Base-by-base conservation (phyloP, 2,888 invertebrate genomes). In the Caenorhabditis virilis region DNA sequence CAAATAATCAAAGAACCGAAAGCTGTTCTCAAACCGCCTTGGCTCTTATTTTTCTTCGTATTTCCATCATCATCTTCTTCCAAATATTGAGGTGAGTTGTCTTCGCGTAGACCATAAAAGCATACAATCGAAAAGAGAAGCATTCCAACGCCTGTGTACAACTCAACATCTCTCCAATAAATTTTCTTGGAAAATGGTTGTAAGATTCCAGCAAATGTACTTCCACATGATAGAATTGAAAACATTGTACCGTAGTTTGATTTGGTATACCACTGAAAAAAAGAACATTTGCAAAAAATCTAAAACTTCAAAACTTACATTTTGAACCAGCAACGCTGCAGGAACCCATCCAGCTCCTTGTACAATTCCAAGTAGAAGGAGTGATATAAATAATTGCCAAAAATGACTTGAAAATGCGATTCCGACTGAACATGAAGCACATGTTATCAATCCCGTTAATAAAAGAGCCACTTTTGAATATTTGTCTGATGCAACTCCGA, bases 291-390 rank as follows among this genome's bases (percentile, higher is more conserved):
- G n/a, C n/a, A n/a, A n/a, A n/a, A n/a, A n/a, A n/a, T n/a, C n/a
- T n/a, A n/a, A n/a, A n/a, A n/a, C n/a, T n/a, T n/a, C n/a, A n/a
- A n/a, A n/a, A n/a, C n/a, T n/a, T n/a, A n/a, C n/a, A n/a, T 56
- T 45, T 42, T 65, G 51, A 5, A 70, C 61, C 2, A 73, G 33
- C 13, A 53, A 41, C 13, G 70, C 66, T 2, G 70, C 60, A 1
- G 73, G 70, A 23, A 65, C 59, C 73, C 73, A 73, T 38, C 65
- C 73, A 9, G 66, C 65, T 33, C 73, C 73, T 48, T 73, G 73
- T 0, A 73, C 55, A 30, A 59, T 52, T 43, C 70, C 70, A 15
- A 68, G 39, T 15, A 67, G 36, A 30, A 61, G 33, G 53, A 61
- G 53, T 18, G 58, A 57, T 7, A 63, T 47, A 11, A 67, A 30